Evolutionary conservation across 92 coral and sea anemone species (phyloP).

Genomic region (Umimayanthus chanpuru): DNA sequence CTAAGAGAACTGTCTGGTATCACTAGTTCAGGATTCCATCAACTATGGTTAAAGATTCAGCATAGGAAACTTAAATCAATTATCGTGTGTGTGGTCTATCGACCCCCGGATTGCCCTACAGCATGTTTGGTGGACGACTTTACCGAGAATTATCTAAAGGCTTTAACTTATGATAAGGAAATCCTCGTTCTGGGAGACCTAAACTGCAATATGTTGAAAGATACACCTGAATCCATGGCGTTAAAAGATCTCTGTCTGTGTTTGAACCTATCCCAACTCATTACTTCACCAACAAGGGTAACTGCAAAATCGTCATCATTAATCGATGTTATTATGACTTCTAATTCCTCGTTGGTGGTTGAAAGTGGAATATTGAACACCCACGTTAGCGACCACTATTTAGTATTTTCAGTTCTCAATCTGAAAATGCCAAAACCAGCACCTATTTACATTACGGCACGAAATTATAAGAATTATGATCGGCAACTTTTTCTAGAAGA

Average conservation of each 20-base stretch:
- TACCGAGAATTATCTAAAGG: constrained; percentile 27
- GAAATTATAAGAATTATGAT: constrained; percentile 9
- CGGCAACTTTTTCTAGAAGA: constrained; percentile 2
- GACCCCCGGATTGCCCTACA: constrained; percentile 23
- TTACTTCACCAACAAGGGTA: constrained; percentile 19
- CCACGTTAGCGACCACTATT: constrained; percentile 31
- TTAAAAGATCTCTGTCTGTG: constrained; percentile 29
- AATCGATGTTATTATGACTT: constrained; percentile 9
- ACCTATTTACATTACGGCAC: not conserved
- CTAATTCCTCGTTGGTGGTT: not conserved
- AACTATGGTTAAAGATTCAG: constrained; percentile 45
- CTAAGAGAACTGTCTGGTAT: not conserved
- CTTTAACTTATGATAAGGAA: constrained; percentile 27
- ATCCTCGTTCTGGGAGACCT: not conserved
- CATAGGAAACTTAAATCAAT: constrained; percentile 34
- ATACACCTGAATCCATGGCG: constrained; percentile 33
- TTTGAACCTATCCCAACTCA: constrained; percentile 35
- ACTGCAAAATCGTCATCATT: constrained; percentile 5
- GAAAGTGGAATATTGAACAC: not conserved
- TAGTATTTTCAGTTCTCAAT: constrained; percentile 9
- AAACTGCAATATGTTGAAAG: not conserved
- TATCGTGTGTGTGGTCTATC: constrained; percentile 21
- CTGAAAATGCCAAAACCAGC: constrained; percentile 28
- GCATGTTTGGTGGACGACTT: constrained; percentile 29
- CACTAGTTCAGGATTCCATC: constrained; percentile 28